These are phyloP conservation scores for Stichodactyla helianthus DNA, from an alignment of 64 coral and sea anemone species.

Conservation along the genomic window DNA sequence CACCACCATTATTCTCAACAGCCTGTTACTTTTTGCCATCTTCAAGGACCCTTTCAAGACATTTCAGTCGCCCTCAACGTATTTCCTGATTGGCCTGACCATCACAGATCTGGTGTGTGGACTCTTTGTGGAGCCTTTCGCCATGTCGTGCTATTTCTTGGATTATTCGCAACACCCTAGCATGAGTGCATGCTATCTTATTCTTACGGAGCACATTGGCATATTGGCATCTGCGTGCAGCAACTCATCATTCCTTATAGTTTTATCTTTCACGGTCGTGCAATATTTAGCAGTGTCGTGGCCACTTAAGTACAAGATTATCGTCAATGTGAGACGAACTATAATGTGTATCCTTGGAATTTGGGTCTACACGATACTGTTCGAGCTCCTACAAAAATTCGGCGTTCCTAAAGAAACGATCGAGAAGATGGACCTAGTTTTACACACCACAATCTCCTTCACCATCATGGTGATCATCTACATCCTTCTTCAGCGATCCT, in stretches of 20 bases:
- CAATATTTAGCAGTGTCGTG: constrained; percentile 67
- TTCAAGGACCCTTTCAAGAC: constrained; percentile 56
- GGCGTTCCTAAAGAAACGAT: constrained; percentile 35
- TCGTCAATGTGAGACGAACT: constrained; percentile 39
- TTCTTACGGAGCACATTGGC: background rate
- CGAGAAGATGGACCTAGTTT: constrained; percentile 43
- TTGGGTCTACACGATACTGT: constrained; percentile 41
- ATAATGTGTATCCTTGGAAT: constrained; percentile 41
- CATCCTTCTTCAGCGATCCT: constrained; percentile 45
- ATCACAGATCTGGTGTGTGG: constrained; percentile 53
- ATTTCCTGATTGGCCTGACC: constrained; percentile 57
- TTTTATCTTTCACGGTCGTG: constrained; percentile 58
- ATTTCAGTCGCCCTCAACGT: constrained; percentile 55
- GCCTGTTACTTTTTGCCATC: constrained; percentile 57
- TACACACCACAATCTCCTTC: constrained; percentile 59
- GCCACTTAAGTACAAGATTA: constrained; percentile 48
- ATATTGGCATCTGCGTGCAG: constrained; percentile 26
- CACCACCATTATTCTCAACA: constrained; percentile 39
- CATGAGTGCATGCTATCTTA: background rate
- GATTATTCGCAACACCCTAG: constrained; percentile 8
- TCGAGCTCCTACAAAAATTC: constrained; percentile 18
- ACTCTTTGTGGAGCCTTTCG: constrained; percentile 49
- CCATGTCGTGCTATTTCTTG: constrained; percentile 47
- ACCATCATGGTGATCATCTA: constrained; percentile 54
- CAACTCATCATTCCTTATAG: constrained; percentile 60